Percentiles rank a stretch among this genome's conserved stretches.
Conservation (phyloP, 2,113 vertebrate species). For the Xenopus laevis region DNA sequence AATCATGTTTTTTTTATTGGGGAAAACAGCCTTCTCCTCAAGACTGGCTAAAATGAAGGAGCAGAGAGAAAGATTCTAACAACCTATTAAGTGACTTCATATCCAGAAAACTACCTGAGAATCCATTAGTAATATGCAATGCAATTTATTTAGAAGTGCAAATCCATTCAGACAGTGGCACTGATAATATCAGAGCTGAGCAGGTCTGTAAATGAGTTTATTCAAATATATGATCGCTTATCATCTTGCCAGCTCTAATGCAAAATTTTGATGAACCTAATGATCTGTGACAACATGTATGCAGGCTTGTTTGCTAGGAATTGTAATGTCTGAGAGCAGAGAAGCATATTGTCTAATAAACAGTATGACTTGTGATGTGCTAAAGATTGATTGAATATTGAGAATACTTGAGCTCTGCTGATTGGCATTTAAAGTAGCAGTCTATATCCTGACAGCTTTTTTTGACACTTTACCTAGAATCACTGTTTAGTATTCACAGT, state of each 20-base stretch:
- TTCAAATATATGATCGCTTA: conserved; percentile 56
- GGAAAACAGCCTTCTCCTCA: too few species aligned
- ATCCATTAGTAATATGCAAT: conserved; percentile 21
- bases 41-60: too few species aligned
- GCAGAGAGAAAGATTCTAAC: too few species aligned
- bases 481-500: too few species aligned
- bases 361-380: conserved; percentile 9
- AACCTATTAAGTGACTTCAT: too few species aligned
- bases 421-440: not conserved
- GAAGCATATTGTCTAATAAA: not conserved
- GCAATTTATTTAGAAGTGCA: conserved; percentile 33
- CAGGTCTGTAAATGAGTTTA: conserved; percentile 33
- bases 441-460: too few species aligned
- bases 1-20: too few species aligned
- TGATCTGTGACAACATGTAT: conserved; percentile 51
- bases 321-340: conserved; percentile 35
- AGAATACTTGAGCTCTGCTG: not conserved
- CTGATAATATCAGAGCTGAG: conserved; percentile 45
- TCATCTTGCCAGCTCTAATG: conserved; percentile 45
- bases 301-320: conserved; percentile 48
- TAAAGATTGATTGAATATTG: conserved; percentile 2
- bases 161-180: conserved; percentile 24
- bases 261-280: conserved; percentile 54
- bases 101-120: conserved; percentile 18
- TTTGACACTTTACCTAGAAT: too few species aligned